Conservation (phyloP, 2,797 vertebrate species). For the Pteropus rufus region DNA sequence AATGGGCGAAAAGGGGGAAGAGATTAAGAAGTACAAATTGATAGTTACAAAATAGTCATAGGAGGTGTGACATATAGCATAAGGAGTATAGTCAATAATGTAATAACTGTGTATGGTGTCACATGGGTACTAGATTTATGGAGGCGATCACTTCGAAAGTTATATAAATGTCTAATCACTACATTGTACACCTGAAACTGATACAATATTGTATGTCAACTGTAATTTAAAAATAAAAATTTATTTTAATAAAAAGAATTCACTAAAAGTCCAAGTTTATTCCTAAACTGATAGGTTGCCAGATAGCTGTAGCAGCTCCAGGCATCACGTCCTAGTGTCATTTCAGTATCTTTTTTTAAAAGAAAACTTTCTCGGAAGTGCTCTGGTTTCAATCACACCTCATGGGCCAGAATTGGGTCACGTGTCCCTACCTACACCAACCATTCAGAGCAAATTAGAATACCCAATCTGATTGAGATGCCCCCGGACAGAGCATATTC, state of each 20-base stretch:
- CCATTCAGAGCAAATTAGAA: neutral
- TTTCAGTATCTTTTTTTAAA: neutral
- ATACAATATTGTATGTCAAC: too few relatives aligned
- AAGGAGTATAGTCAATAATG: too few relatives aligned
- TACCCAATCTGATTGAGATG: neutral
- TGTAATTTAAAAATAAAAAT: too few relatives aligned
- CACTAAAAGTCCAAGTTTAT: slow-evolving; percentile 9
- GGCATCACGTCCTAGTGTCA: neutral
- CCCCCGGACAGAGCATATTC: neutral
- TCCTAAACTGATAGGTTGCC: neutral
- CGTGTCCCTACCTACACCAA: neutral
- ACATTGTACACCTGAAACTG: too few relatives aligned
- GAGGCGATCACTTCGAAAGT: too few relatives aligned
- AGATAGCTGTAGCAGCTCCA: neutral
- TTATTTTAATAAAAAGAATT: neutral
- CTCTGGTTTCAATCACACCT: neutral
- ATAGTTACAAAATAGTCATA: too few relatives aligned
- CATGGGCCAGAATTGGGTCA: neutral
- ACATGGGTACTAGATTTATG: too few relatives aligned
- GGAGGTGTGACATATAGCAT: too few relatives aligned
- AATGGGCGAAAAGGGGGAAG: too few relatives aligned
- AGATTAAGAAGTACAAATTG: too few relatives aligned
- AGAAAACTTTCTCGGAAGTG: neutral
- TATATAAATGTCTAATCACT: too few relatives aligned
- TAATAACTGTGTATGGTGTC: too few relatives aligned